phyloP scores from a whole-genome alignment of 2,888 invertebrate genomes.

The Toxonevra muliebris region DNA sequence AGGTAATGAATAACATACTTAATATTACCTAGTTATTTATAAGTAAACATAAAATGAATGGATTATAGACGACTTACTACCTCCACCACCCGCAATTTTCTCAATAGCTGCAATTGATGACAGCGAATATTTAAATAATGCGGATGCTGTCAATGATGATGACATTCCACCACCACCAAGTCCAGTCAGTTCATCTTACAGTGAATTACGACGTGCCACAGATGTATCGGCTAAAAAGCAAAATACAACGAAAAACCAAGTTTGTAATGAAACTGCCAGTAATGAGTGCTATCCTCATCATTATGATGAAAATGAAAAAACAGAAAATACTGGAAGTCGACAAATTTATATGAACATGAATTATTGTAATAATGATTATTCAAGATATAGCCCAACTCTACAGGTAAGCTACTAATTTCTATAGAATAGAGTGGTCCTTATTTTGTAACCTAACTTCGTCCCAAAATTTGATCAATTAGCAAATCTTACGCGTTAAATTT shows the following conservation, averaged over 20 bases:
- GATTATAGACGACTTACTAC: slow-evolving; percentile 66
- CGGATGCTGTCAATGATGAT: slow-evolving; percentile 64
- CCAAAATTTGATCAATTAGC: neutral
- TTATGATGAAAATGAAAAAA: neutral
- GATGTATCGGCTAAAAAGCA: slow-evolving; percentile 67
- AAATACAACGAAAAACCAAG: slow-evolving; percentile 1
- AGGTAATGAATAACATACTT: no score
- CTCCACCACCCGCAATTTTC: slow-evolving; percentile 69
- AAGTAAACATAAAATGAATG: neutral
- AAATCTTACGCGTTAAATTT: neutral
- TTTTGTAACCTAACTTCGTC: no score
- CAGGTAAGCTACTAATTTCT: slow-evolving; percentile 59
- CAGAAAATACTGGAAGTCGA: neutral
- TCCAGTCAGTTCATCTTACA: slow-evolving; percentile 90
- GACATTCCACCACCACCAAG: slow-evolving; percentile 85
- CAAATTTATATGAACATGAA: slow-evolving; percentile 47
- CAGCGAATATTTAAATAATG: slow-evolving; percentile 15
- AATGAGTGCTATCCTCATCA: slow-evolving; percentile 7
- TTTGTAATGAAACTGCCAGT: slow-evolving; percentile 6
- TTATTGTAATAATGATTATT: slow-evolving; percentile 40
- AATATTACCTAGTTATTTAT: no score
- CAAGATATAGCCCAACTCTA: slow-evolving; percentile 62
- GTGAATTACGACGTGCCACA: slow-evolving; percentile 84
- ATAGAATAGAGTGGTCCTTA: no score
- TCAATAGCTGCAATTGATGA: slow-evolving; percentile 30